These are phyloP conservation scores for Thrips palmi DNA, from an alignment of 1,140 invertebrate genomes.

Conservation along the genomic window DNA sequence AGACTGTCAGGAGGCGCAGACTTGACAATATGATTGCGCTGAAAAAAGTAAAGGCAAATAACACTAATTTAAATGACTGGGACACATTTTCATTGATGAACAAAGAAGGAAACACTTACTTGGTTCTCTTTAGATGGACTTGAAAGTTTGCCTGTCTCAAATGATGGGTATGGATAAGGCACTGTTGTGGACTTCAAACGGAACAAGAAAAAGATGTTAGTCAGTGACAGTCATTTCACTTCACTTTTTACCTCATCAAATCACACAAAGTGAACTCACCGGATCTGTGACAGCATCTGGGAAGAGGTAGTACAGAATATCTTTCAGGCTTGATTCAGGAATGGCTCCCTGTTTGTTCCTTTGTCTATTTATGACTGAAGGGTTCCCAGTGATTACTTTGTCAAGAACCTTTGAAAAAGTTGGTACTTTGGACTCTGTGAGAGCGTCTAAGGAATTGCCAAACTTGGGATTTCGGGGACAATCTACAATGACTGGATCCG, in stretches of 20 bases:
- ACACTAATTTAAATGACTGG: too few species aligned
- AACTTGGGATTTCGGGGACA: conserved; percentile 7
- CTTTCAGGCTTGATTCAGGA: conserved; percentile 48
- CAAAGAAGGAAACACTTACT: too few species aligned
- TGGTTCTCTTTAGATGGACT: too few species aligned
- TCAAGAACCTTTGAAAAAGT: conserved; percentile 25
- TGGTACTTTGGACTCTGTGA: conserved; percentile 36
- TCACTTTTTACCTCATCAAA: too few species aligned
- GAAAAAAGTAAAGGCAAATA: neutral
- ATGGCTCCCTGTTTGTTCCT: conserved; percentile 39
- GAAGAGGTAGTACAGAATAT: conserved; percentile 74
- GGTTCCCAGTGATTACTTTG: conserved; percentile 5
- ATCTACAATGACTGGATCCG: neutral
- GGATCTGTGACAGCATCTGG: conserved; percentile 62
- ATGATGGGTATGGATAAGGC: too few species aligned
- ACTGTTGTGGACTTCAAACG: too few species aligned
- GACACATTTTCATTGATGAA: too few species aligned
- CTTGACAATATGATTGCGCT: conserved; percentile 26
- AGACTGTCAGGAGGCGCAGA: conserved; percentile 59
- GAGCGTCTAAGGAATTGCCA: conserved; percentile 27
- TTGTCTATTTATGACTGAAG: neutral
- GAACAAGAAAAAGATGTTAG: too few species aligned
- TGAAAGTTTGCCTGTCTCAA: too few species aligned
- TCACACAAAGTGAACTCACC: too few species aligned
- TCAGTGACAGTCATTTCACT: too few species aligned